Percentiles rank a stretch among this genome's conserved stretches.
Conservation (phyloP, 1,140 invertebrate species). For the Hesperophylax magnus region DNA sequence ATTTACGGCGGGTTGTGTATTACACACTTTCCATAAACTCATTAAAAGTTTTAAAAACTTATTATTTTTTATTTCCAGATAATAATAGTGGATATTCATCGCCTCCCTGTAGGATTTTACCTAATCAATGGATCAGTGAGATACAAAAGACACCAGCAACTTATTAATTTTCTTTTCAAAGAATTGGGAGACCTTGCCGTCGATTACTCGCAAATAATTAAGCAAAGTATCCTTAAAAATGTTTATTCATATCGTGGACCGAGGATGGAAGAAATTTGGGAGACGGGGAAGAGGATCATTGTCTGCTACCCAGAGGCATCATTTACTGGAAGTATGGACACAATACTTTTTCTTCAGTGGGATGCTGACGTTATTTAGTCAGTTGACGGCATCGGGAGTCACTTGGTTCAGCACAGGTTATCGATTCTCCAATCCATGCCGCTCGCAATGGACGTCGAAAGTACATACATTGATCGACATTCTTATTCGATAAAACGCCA, state of each 20-base stretch:
- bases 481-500: too few relatives aligned
- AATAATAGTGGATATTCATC: conserved; percentile 75
- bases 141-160: conserved; percentile 65
- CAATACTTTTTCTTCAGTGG: not conserved
- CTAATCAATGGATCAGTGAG: conserved; percentile 60
- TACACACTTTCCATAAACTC: too few relatives aligned
- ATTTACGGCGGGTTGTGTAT: too few relatives aligned
- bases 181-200: conserved; percentile 72
- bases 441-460: too few relatives aligned
- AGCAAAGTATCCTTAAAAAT: conserved; percentile 55
- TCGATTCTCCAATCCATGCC: too few relatives aligned
- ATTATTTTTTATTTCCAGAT: conserved; percentile 59
- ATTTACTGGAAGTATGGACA: conserved; percentile 62
- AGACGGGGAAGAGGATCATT: conserved; percentile 70
- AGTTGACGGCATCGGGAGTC: too few relatives aligned
- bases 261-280: conserved; percentile 75
- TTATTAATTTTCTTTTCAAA: conserved; percentile 70
- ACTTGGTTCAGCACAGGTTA: too few relatives aligned
- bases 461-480: too few relatives aligned
- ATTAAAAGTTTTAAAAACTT: too few relatives aligned
- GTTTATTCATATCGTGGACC: conserved; percentile 65
- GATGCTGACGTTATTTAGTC: too few relatives aligned
- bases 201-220: conserved; percentile 34
- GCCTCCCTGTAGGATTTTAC: conserved; percentile 74
- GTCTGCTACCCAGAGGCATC: conserved; percentile 71